phyloP scores from a whole-genome alignment of 2,113 vertebrate genomes.

The Psephotus haematonotus region DNA sequence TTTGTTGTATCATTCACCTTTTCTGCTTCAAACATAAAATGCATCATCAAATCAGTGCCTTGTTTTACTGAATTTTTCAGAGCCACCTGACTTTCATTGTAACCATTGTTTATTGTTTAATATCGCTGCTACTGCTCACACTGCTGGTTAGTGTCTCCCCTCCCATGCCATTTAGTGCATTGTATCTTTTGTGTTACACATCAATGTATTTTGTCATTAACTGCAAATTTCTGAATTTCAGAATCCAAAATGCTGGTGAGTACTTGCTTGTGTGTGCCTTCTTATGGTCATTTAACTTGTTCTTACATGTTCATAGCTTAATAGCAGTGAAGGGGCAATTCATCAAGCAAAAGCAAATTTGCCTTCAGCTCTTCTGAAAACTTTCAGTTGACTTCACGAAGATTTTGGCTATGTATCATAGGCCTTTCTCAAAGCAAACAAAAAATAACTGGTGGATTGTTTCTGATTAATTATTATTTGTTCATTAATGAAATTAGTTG shows the following conservation, averaged over 20 bases:
- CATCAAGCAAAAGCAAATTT: conserved; percentile 21
- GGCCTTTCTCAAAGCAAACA: conserved; percentile 2
- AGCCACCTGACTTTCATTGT: neutral
- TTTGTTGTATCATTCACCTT: conserved; percentile 31
- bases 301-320: conserved; percentile 61
- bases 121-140: conserved; percentile 33
- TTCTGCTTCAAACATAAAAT: conserved; percentile 50
- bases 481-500: conserved; percentile 44
- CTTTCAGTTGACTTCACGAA: conserved; percentile 20
- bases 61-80: conserved; percentile 38
- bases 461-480: conserved; percentile 52
- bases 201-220: conserved; percentile 39
- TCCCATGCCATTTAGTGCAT: neutral
- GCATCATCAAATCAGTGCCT: neutral
- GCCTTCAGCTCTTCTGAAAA: conserved; percentile 34
- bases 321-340: conserved; percentile 54
- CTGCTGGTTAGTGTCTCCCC: conserved; percentile 10
- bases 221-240: conserved; percentile 46
- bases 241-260: conserved; percentile 51
- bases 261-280: conserved; percentile 59
- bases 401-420: neutral
- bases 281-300: conserved; percentile 35
- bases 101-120: conserved; percentile 17
- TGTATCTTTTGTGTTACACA: conserved; percentile 35
- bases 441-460: conserved; percentile 25